A percentile compares a stretch with the other conserved stretches of the same genome.
These are phyloP conservation scores for Poeciliopsis presidionis DNA, from an alignment of 2,797 vertebrate species.

Conservation along the genomic window DNA sequence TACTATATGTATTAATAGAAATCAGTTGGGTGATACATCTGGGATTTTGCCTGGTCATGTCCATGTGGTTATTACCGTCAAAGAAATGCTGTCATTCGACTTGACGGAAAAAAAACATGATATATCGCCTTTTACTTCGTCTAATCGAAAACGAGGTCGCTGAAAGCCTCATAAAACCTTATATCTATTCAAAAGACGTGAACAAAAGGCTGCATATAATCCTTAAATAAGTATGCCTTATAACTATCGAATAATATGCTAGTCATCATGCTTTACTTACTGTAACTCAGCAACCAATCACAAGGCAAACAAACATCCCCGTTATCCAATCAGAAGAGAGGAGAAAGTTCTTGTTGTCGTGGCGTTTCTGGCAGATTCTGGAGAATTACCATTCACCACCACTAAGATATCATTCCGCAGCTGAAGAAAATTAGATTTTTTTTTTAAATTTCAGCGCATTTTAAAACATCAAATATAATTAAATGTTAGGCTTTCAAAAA, in stretches of 20 bases:
- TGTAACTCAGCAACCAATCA: slow-evolving; percentile 72
- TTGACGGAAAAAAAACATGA: neutral
- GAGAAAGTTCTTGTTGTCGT: slow-evolving; percentile 47
- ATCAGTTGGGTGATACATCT: slow-evolving; percentile 12
- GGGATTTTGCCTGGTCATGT: neutral
- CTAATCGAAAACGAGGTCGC: neutral
- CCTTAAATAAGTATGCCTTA: neutral
- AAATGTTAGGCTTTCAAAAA: accelerated
- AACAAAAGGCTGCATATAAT: slow-evolving; percentile 2
- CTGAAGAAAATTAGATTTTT: neutral
- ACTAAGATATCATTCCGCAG: slow-evolving; percentile 65
- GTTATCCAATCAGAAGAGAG: slow-evolving; percentile 67
- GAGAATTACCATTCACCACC: neutral
- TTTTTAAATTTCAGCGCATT: neutral
- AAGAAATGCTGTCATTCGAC: slow-evolving; percentile 6
- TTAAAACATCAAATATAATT: neutral
- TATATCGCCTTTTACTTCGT: neutral
- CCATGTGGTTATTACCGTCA: neutral
- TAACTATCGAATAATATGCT: neutral
- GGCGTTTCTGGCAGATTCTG: slow-evolving; percentile 70
- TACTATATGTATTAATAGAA: slow-evolving; percentile 39
- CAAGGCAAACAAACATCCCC: slow-evolving; percentile 72
- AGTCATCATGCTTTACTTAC: slow-evolving; percentile 22
- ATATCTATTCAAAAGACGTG: neutral
- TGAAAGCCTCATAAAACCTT: neutral